Conservation (phyloP, 2,797 vertebrate species). For the Tadarida brasiliensis region DNA sequence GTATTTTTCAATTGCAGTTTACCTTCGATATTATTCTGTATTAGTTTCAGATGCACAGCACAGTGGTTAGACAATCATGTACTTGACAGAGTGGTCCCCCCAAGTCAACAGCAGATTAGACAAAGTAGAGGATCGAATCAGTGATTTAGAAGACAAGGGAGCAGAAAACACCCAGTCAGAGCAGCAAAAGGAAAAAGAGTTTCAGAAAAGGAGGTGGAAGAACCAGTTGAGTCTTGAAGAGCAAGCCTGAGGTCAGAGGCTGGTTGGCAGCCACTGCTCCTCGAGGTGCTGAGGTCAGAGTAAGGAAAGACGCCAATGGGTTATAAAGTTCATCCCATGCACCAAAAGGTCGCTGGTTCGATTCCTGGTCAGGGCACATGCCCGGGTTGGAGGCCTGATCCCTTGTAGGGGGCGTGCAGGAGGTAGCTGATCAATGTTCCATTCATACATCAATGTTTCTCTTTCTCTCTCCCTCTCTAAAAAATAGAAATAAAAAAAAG, state of each 20-base stretch:
- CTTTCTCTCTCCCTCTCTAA: neutral
- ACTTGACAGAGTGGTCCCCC: too few relatives aligned
- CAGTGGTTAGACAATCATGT: neutral
- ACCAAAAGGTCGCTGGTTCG: neutral
- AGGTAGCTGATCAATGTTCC: neutral
- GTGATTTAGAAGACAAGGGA: neutral
- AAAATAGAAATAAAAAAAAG: neutral
- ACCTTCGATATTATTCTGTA: neutral
- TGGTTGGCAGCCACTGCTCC: neutral
- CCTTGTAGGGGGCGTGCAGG: neutral
- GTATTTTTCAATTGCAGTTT: neutral
- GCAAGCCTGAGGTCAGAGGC: constrained; percentile 41
- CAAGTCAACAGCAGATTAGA: neutral
- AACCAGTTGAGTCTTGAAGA: neutral
- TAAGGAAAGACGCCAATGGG: constrained; percentile 42
- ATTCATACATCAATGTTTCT: neutral
- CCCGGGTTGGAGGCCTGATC: neutral
- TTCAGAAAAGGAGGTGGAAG: neutral
- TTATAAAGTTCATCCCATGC: constrained; percentile 21
- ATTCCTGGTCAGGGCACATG: neutral
- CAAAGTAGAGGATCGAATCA: neutral
- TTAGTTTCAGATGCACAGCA: neutral
- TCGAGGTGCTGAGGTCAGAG: neutral
- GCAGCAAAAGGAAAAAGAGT: neutral
- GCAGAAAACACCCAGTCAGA: neutral